phyloP scores from a whole-genome alignment of 2,888 invertebrate genomes.

The Ornithoptera priamus region DNA sequence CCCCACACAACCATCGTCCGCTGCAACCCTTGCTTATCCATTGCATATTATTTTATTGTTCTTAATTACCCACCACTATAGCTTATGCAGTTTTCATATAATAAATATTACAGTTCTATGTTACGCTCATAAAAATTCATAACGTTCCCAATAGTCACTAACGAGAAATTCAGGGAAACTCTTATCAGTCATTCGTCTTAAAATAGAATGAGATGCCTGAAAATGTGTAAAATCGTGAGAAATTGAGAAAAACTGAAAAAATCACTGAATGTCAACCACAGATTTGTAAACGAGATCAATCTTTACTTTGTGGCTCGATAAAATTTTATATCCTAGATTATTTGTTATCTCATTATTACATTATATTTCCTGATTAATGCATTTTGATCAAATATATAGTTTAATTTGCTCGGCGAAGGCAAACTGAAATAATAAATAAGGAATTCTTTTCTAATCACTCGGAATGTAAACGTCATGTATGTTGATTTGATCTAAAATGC shows the following conservation, averaged over 20 bases:
- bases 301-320: neutral
- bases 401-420: no score
- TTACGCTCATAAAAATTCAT: constrained; percentile 47
- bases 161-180: constrained; percentile 49
- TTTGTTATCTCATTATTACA: no score
- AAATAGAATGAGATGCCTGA: constrained; percentile 71
- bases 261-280: constrained; percentile 36
- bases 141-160: constrained; percentile 45
- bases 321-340: no score
- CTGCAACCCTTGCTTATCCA: constrained; percentile 66
- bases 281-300: constrained; percentile 1
- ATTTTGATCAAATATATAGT: no score
- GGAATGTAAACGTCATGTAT: no score
- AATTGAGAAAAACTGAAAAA: constrained; percentile 56
- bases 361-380: no score
- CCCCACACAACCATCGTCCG: constrained; percentile 60
- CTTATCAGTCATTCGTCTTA: constrained; percentile 73
- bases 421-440: no score
- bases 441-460: no score
- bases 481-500: no score
- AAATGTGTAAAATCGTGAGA: constrained; percentile 63
- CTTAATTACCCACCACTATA: constrained; percentile 43
- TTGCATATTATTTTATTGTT: constrained; percentile 65
- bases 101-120: constrained; percentile 48
- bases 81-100: constrained; percentile 51